phyloP scores from a whole-genome alignment of 2,888 invertebrate species.

The Clanis bilineata region DNA sequence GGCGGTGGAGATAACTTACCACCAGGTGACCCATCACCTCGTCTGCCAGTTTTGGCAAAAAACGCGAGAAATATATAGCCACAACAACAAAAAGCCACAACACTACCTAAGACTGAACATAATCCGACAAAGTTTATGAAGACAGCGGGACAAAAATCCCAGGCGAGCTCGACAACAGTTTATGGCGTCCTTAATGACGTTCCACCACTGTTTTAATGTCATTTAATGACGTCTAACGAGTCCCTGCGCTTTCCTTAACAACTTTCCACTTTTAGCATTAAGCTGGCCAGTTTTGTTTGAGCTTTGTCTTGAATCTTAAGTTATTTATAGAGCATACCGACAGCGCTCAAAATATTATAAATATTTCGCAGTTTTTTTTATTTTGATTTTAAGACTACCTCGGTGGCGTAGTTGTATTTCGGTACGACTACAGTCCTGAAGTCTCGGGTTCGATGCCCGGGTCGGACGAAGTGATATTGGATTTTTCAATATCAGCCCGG shows the following conservation, averaged over 20 bases:
- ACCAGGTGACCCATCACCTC: no score
- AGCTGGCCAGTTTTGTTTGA: constrained; percentile 5
- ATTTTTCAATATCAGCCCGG: no score
- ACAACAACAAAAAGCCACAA: neutral
- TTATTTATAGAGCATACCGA: no score
- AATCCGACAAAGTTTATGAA: constrained; percentile 7
- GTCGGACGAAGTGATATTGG: no score
- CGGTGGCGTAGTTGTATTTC: no score
- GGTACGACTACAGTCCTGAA: no score
- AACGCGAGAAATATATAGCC: neutral
- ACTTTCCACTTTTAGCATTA: constrained; percentile 43
- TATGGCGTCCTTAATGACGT: constrained; percentile 50
- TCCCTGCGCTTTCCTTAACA: constrained; percentile 50
- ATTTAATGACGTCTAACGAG: constrained; percentile 61
- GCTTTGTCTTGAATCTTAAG: constrained; percentile 7
- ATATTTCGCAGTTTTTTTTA: no score
- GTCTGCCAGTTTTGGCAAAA: no score
- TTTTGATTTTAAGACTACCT: no score
- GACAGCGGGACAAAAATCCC: constrained; percentile 19
- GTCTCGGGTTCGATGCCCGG: no score
- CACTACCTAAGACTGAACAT: neutral
- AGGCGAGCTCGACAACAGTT: constrained; percentile 30
- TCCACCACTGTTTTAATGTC: constrained; percentile 57
- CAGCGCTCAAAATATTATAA: neutral
- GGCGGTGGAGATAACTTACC: no score